Base-by-base conservation (phyloP, 2,113 vertebrate species). In the Pygoscelis antarcticus region DNA sequence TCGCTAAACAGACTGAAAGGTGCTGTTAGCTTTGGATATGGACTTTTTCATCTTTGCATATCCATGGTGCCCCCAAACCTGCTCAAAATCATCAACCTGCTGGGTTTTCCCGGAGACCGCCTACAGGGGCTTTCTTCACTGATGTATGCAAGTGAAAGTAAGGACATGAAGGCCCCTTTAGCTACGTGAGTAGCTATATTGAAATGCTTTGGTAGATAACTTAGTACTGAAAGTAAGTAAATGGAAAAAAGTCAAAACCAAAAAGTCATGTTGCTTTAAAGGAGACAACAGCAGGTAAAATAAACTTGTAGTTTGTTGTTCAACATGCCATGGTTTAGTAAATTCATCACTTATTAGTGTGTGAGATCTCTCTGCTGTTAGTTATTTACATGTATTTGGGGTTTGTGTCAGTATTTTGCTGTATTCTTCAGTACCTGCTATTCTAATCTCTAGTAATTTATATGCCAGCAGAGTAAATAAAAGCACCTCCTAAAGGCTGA, bases 51-150 rank as follows among this genome's bases (percentile, higher is more conserved):
- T 98, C 99, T 99, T 98, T 99, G 99, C 98, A 99, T 99, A 98
- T 99, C 99, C 97, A 99, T 99, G 99, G 99, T 99, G 85, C 99
- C 99, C 29, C 99, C 99, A 94, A 99, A 99, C 98, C 99, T 99
- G 98, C 99, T 99, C 97, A 99, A 99, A 98, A 99, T 99, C 95
- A 99, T 99, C 98, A 99, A 99, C 98, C 98, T 99, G 96, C 98
- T 99, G 98, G 99, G 99, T 96, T 99, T 99, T 98, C 99, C 99
- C 84, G 99, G 99, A 92, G 99, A 99, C 98, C 99, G 99, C 89
- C 98, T 98, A 68, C 99, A 99, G 98, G 99, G 99, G 89, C 98
- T 99, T 95, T 99, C 99, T 96, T 99, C 99, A 84, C 99, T 99
- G 79, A 99, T 99, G 98, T 99, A 99, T 94, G 99, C 99, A 92